Conservation (phyloP, 2,113 vertebrate genomes). For the Pluvialis apricaria region DNA sequence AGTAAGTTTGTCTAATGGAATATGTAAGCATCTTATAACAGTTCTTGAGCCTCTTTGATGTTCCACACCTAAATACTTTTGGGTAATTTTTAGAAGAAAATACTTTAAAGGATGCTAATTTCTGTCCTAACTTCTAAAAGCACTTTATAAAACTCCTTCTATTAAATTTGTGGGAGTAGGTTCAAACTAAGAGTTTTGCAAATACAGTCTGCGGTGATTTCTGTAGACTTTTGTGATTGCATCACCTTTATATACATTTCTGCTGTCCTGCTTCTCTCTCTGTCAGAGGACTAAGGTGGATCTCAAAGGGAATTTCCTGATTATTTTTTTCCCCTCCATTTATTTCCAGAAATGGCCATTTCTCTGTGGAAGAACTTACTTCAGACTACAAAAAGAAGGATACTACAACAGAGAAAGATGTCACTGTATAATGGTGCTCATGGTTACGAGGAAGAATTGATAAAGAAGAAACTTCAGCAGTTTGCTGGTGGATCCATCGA, state of each 20-base stretch:
- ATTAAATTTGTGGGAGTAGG: not conserved
- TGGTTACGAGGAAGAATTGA: conserved; percentile 76
- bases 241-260: not conserved
- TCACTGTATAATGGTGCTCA: conserved; percentile 72
- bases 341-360: conserved; percentile 79
- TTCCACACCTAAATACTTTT: not conserved
- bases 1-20: not conserved
- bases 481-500: conserved; percentile 87
- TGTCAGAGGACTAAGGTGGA: not conserved
- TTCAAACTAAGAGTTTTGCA: not conserved
- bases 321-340: not conserved
- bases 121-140: not conserved
- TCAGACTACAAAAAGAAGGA: conserved; percentile 30
- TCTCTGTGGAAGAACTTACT: conserved; percentile 67
- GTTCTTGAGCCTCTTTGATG: not conserved
- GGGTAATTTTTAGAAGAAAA: not conserved
- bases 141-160: not conserved
- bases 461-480: conserved; percentile 78
- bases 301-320: not conserved
- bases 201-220: not conserved
- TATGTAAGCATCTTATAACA: accelerated
- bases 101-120: not conserved
- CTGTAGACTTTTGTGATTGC: not conserved
- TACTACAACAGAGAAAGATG: conserved; percentile 61
- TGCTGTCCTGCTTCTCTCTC: not conserved